Percentiles rank a stretch among this genome's conserved stretches.
Evolutionary conservation across 1,140 invertebrate genomes (phyloP).

Genomic region (Musca vetustissima): DNA sequence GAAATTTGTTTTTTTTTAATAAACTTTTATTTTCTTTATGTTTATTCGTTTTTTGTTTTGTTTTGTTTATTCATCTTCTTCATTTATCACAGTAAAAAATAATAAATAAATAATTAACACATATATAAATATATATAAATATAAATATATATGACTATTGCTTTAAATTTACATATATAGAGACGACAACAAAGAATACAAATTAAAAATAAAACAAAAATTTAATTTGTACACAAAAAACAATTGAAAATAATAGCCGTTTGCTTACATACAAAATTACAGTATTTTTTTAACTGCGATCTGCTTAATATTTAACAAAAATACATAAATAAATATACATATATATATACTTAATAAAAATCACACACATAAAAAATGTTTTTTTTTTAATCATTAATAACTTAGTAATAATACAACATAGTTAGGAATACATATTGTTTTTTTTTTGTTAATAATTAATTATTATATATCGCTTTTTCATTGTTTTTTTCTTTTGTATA

Average conservation of each 20-base stretch:
- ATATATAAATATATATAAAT: too few species aligned
- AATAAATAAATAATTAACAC: neutral
- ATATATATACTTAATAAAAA: too few species aligned
- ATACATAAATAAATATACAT: too few species aligned
- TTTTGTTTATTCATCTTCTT: neutral
- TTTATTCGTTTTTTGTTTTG: neutral
- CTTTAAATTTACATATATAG: too few species aligned
- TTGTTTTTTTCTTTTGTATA: neutral
- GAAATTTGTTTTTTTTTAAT: slow-evolving; percentile 16
- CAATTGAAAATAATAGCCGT: neutral
- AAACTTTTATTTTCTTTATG: neutral
- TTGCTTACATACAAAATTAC: neutral
- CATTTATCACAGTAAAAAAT: slow-evolving; percentile 12
- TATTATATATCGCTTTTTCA: too few species aligned
- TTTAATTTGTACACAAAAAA: neutral
- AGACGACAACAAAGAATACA: too few species aligned
- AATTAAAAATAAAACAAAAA: too few species aligned
- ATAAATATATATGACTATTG: too few species aligned
- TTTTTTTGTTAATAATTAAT: too few species aligned
- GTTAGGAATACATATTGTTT: neutral
- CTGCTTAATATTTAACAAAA: too few species aligned
- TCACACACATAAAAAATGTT: slow-evolving; percentile 5
- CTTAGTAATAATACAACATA: slow-evolving; percentile 6
- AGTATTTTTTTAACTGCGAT: too few species aligned
- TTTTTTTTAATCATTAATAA: neutral